These are phyloP conservation scores for Neolamprologus devosi DNA, from an alignment of 2,113 vertebrate genomes.

Conservation along the genomic window DNA sequence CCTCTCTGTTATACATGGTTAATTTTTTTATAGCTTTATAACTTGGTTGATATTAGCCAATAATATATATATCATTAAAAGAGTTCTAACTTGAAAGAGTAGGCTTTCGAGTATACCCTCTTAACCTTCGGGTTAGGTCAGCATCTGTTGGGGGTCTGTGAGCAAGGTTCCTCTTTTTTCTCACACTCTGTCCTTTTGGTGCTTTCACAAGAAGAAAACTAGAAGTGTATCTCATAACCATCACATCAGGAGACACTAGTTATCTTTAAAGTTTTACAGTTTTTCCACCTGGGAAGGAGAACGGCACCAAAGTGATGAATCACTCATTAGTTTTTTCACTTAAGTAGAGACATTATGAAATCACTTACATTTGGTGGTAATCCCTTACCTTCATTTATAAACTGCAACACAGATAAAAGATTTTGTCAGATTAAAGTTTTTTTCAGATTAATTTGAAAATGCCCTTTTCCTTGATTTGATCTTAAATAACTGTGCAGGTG, in stretches of 20 bases:
- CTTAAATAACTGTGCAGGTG: background rate
- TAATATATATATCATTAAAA: background rate
- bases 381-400: background rate
- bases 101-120: background rate
- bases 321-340: background rate
- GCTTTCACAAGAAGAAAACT: constrained; percentile 12
- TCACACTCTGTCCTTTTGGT: constrained; percentile 8
- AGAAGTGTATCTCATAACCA: constrained; percentile 1
- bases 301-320: background rate
- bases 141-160: background rate
- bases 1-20: background rate
- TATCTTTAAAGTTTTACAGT: background rate
- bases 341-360: background rate
- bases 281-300: background rate
- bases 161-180: constrained; percentile 11
- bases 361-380: background rate
- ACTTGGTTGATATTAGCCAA: background rate
- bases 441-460: background rate
- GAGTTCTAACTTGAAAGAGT: background rate
- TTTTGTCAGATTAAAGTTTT: background rate
- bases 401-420: background rate
- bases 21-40: background rate
- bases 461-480: background rate
- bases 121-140: background rate
- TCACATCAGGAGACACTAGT: background rate